A percentile compares a stretch with the other conserved stretches of the same genome.
phyloP scores from a whole-genome alignment of 2,113 vertebrate genomes.

The Tachycineta bicolor region DNA sequence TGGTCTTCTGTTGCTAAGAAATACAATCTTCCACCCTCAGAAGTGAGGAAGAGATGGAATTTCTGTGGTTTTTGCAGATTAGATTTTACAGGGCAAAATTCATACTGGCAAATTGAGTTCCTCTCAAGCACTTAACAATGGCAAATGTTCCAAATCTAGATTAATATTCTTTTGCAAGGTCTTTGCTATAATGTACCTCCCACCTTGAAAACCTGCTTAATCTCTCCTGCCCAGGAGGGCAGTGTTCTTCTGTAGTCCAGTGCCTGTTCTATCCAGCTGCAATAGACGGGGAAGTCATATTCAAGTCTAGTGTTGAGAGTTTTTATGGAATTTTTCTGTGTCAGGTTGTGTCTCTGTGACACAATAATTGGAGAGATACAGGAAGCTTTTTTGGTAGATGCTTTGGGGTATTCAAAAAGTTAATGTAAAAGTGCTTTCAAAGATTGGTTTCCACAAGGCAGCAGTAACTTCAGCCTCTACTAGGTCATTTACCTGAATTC shows the following conservation, averaged over 20 bases:
- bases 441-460: background rate
- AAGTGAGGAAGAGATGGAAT: background rate
- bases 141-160: background rate
- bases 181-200: background rate
- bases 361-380: background rate
- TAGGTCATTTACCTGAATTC: background rate
- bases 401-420: background rate
- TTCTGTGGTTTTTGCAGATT: background rate
- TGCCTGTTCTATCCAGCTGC: background rate
- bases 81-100: background rate
- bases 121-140: background rate
- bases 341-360: background rate
- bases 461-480: background rate
- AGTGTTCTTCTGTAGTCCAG: background rate
- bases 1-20: background rate
- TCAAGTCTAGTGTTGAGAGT: background rate
- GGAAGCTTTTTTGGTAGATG: background rate
- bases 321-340: background rate
- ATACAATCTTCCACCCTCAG: fast-evolving
- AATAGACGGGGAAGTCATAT: fast-evolving
- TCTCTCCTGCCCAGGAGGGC: background rate
- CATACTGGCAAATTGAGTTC: background rate
- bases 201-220: background rate
- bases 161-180: background rate
- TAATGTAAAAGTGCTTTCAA: background rate